phyloP scores from a whole-genome alignment of 2,113 vertebrate species.

The Phylloscopus whistleri region DNA sequence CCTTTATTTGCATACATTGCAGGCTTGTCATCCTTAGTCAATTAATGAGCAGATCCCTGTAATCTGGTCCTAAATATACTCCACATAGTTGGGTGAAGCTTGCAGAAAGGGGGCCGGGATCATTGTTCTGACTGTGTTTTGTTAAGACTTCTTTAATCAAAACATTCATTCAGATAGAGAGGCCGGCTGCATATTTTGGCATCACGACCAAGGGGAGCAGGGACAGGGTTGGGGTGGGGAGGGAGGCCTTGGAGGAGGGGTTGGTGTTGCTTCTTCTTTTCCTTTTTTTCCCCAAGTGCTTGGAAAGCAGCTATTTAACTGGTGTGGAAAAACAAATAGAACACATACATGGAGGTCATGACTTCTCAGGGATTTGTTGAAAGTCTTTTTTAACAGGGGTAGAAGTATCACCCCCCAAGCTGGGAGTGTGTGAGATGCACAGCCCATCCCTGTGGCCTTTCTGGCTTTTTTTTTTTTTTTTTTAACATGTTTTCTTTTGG shows the following conservation, averaged over 20 bases:
- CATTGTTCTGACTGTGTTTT: conserved; percentile 55
- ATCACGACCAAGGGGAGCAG: background rate
- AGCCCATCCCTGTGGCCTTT: background rate
- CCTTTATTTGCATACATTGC: background rate
- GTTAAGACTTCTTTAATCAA: conserved; percentile 65
- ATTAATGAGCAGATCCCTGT: conserved; percentile 39
- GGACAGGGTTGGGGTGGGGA: background rate
- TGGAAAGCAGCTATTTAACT: conserved; percentile 28
- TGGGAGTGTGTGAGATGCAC: background rate
- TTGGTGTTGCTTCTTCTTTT: background rate
- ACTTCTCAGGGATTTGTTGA: conserved; percentile 26
- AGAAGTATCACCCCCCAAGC: background rate
- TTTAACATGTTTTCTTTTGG: background rate
- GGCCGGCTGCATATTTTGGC: conserved; percentile 52
- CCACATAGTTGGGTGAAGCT: conserved; percentile 19
- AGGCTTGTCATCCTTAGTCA: conserved; percentile 28
- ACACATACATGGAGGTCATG: conserved; percentile 31
- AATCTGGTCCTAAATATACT: conserved; percentile 40
- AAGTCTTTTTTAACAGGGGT: background rate
- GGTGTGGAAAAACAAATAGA: conserved; percentile 41
- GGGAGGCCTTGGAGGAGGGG: background rate
- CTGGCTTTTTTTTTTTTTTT: background rate
- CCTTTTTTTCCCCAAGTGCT: background rate
- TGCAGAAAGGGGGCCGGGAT: background rate
- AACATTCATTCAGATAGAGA: conserved; percentile 63